Evolutionary conservation across 2,888 invertebrate species (phyloP).

Genomic region (Drosophila heteroneura): DNA sequence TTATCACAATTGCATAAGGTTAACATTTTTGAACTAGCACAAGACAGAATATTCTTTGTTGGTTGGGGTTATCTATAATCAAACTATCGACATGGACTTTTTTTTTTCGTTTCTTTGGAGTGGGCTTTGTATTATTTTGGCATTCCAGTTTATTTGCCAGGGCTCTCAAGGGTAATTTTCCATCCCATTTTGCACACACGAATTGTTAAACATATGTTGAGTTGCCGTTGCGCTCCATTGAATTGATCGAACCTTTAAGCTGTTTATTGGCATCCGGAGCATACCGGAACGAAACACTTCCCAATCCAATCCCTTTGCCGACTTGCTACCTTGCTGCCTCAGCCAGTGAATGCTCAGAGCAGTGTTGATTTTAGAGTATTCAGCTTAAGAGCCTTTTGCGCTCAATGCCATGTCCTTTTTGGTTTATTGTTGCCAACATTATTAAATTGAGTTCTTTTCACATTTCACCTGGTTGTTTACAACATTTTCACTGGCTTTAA

Average conservation of each 20-base stretch:
- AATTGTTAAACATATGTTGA: slow-evolving; percentile 63
- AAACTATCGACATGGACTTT: not conserved
- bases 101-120: not conserved
- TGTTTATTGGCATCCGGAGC: slow-evolving; percentile 45
- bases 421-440: not conserved
- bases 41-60: not conserved
- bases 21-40: not conserved
- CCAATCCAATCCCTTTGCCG: not conserved
- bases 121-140: not conserved
- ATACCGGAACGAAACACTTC: slow-evolving; percentile 1
- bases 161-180: slow-evolving; percentile 30
- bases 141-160: not conserved
- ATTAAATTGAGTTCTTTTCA: not conserved
- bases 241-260: slow-evolving; percentile 47
- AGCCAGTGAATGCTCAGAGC: not conserved
- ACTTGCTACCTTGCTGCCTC: not conserved
- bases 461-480: not conserved
- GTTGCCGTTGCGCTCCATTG: slow-evolving; percentile 48
- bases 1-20: slow-evolving; percentile 17
- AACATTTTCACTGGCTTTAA: not conserved
- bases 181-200: slow-evolving; percentile 61
- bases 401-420: no score
- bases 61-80: not conserved
- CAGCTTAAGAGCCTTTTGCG: not conserved
- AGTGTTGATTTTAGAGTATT: slow-evolving; percentile 14